A percentile compares a stretch with the other conserved stretches of the same genome.
Conservation (phyloP, 2,888 invertebrate species). For the Zhuqinia jingwanae region DNA sequence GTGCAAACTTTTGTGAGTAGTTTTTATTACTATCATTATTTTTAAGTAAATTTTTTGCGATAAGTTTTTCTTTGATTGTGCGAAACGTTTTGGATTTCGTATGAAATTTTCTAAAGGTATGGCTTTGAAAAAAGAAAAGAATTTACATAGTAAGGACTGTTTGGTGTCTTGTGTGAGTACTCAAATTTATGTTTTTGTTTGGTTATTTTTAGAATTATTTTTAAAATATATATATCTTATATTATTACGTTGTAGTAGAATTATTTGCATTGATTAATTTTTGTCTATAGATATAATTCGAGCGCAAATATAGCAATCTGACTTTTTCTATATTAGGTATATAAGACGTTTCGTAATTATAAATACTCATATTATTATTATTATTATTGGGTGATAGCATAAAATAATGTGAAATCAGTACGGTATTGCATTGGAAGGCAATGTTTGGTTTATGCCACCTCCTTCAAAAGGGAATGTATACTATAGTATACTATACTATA, state of each 20-base stretch:
- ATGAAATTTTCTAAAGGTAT: background rate
- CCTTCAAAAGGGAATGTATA: conserved; percentile 62
- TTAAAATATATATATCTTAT: conserved; percentile 7
- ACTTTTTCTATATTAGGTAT: background rate
- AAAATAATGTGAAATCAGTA: conserved; percentile 43
- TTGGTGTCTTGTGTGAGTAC: conserved; percentile 18
- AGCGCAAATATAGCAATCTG: conserved; percentile 17
- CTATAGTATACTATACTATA: conserved; percentile 7
- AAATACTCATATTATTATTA: background rate
- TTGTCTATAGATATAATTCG: background rate
- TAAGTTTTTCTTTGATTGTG: background rate
- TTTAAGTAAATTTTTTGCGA: too few species aligned
- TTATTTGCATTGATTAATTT: conserved; percentile 53
- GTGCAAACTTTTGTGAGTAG: too few species aligned
- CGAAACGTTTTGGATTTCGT: background rate
- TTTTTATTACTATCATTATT: too few species aligned
- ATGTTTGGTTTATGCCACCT: conserved; percentile 70
- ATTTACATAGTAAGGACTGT: background rate
- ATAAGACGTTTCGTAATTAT: background rate
- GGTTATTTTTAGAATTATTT: background rate
- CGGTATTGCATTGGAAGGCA: conserved; percentile 71
- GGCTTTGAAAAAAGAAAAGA: background rate
- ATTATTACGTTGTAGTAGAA: background rate
- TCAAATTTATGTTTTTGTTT: conserved; percentile 16
- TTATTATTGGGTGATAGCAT: background rate